phyloP scores from a whole-genome alignment of 1,140 invertebrate genomes.

The Drosophila willistoni region DNA sequence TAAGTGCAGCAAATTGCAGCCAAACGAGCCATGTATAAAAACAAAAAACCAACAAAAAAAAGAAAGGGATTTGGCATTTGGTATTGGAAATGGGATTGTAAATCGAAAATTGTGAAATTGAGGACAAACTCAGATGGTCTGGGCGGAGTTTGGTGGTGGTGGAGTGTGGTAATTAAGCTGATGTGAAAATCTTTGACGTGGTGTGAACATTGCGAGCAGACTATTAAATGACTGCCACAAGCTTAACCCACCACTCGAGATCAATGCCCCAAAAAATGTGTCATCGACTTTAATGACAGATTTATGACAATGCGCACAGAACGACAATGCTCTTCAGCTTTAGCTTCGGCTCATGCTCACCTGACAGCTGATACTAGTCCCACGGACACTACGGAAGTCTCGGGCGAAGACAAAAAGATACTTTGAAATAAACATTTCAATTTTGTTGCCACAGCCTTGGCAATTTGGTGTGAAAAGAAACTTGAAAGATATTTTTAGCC shows the following conservation, averaged over 20 bases:
- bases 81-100: background rate
- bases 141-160: background rate
- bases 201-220: conserved; percentile 67
- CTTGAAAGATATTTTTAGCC: conserved; percentile 68
- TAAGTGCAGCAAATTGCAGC: conserved; percentile 57
- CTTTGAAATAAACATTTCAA: conserved; percentile 78
- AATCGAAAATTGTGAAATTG: conserved; percentile 4
- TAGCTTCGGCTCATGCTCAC: conserved; percentile 36
- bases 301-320: conserved; percentile 59
- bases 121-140: background rate
- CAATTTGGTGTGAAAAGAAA: conserved; percentile 73
- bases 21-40: conserved; percentile 10
- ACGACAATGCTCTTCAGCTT: conserved; percentile 26
- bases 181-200: conserved; percentile 72
- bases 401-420: conserved; percentile 38
- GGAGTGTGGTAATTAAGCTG: conserved; percentile 67
- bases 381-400: conserved; percentile 3
- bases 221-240: conserved; percentile 67
- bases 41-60: no score
- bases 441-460: conserved; percentile 54
- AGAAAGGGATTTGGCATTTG: conserved; percentile 4
- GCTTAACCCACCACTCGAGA: conserved; percentile 50
- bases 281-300: conserved; percentile 65
- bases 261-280: conserved; percentile 40
- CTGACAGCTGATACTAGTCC: conserved; percentile 56